Conservation (phyloP, 2,888 invertebrate species). For the Pandemis heparana region DNA sequence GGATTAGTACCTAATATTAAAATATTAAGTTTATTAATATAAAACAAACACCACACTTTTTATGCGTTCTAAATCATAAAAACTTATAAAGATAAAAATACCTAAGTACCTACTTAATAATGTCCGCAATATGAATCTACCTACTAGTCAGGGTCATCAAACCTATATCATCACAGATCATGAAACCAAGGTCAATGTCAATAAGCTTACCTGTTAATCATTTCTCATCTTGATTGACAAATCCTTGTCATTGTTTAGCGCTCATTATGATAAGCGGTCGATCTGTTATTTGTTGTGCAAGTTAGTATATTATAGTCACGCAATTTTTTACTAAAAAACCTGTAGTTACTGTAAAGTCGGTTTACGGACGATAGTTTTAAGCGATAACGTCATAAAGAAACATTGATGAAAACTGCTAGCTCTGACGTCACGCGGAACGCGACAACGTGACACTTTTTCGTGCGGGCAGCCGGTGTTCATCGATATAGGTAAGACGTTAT, state of each 20-base stretch:
- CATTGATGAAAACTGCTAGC: too few species aligned
- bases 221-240: conserved; percentile 16
- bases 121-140: neutral
- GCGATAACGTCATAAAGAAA: too few species aligned
- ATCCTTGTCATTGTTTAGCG: conserved; percentile 21
- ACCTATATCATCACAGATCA: conserved; percentile 22
- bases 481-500: too few species aligned
- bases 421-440: too few species aligned
- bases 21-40: too few species aligned
- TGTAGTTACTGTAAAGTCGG: too few species aligned
- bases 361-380: too few species aligned
- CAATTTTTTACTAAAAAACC: neutral
- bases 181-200: conserved; percentile 35
- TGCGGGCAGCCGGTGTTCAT: too few species aligned
- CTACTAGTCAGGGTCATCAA: conserved; percentile 23
- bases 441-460: too few species aligned
- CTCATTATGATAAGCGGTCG: neutral
- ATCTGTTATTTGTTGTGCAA: conserved; percentile 17
- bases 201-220: neutral
- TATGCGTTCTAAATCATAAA: too few species aligned
- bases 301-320: conserved; percentile 16
- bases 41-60: too few species aligned
- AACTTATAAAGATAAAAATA: neutral
- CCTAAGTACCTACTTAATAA: neutral
- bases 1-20: too few species aligned